Evolutionary conservation across 2,797 vertebrate genomes (phyloP).

Genomic region (Heliangelus exortis): DNA sequence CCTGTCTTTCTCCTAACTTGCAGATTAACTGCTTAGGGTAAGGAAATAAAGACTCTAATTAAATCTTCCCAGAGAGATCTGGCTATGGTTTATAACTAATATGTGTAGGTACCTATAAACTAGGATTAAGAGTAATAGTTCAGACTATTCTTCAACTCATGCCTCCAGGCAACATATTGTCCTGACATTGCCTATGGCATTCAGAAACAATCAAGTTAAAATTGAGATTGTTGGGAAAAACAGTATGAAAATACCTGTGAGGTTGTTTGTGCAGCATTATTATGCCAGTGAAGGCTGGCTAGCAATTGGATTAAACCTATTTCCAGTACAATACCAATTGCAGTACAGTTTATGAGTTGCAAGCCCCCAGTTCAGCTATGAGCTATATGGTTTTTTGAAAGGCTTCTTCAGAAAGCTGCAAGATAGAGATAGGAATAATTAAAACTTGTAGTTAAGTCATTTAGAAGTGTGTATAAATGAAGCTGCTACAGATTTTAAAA

Average conservation of each 20-base stretch:
- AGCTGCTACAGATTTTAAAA: constrained; percentile 7
- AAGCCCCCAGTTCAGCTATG: background rate
- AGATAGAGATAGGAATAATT: constrained; percentile 20
- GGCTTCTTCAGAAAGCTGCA: background rate
- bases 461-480: constrained; percentile 12
- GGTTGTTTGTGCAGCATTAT: constrained; percentile 44
- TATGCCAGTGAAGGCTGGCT: constrained; percentile 14
- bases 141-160: background rate
- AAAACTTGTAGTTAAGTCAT: constrained; percentile 14
- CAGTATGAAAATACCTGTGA: background rate
- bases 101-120: background rate
- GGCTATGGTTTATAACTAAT: background rate
- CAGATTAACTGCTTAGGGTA: background rate
- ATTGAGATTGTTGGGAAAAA: constrained; percentile 53
- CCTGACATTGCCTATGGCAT: background rate
- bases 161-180: background rate
- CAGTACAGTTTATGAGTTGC: constrained; percentile 1
- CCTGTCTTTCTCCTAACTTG: background rate
- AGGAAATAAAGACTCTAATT: background rate
- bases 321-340: background rate
- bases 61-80: background rate
- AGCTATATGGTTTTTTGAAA: background rate
- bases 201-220: constrained; percentile 53
- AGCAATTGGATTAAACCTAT: constrained; percentile 20
- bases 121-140: constrained; percentile 12